phyloP scores from a whole-genome alignment of 1,140 invertebrate species.

The Campodea augens region DNA sequence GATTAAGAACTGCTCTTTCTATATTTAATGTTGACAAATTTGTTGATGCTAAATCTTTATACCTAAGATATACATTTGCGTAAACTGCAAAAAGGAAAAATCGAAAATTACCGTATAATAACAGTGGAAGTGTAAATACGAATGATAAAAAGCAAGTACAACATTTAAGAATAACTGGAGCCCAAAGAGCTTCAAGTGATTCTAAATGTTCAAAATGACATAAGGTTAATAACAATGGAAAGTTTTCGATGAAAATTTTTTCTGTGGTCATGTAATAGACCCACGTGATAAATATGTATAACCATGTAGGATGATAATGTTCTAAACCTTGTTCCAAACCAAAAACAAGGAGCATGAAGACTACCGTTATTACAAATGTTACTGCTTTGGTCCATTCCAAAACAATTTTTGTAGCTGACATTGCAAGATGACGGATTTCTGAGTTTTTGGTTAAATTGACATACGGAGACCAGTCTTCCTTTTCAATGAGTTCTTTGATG shows the following conservation, averaged over 20 bases:
- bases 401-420: slow-evolving; percentile 59
- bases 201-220: slow-evolving; percentile 39
- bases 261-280: slow-evolving; percentile 52
- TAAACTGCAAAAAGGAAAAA: slow-evolving; percentile 37
- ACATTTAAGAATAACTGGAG: slow-evolving; percentile 35
- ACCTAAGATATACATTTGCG: slow-evolving; percentile 42
- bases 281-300: slow-evolving; percentile 42
- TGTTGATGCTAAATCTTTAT: slow-evolving; percentile 35
- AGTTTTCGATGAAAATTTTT: slow-evolving; percentile 40
- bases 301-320: slow-evolving; percentile 42
- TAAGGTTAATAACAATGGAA: slow-evolving; percentile 31
- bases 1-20: slow-evolving; percentile 36
- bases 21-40: slow-evolving; percentile 30
- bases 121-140: slow-evolving; percentile 29
- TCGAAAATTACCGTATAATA: slow-evolving; percentile 31
- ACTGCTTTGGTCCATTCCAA: slow-evolving; percentile 64
- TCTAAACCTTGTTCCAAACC: slow-evolving; percentile 52
- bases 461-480: slow-evolving; percentile 53
- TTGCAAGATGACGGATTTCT: slow-evolving; percentile 52
- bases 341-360: slow-evolving; percentile 51
- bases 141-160: slow-evolving; percentile 32
- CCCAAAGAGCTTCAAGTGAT: slow-evolving; percentile 42
- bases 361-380: slow-evolving; percentile 57
- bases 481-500: slow-evolving; percentile 45
- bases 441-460: slow-evolving; percentile 49